Base-by-base conservation (phyloP, 2,888 invertebrate genomes). In the Apantesis nais region DNA sequence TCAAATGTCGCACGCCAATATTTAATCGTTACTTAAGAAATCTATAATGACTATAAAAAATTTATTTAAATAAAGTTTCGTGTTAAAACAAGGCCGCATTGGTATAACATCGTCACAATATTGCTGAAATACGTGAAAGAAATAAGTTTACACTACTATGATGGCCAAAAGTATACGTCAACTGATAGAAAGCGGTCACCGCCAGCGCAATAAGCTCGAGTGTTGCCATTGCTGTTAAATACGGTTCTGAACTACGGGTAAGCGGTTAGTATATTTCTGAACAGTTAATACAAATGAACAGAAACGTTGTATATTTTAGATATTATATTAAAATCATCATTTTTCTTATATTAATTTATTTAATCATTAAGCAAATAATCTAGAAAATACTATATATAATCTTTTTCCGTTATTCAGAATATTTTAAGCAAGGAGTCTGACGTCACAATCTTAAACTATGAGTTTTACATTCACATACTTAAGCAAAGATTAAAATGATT, bases 331-430 rank as follows among this genome's bases (percentile, higher is more conserved):
- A 41, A 68, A 62, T 12, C 31, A 37, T 34, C 52, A 25, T 74
- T 68, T 68, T 62, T 75, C 63, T 71, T 80, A 71, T 74, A 74
- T 5, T 44, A 44, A 44, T 19, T 44, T 44, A 5, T 12, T 44
- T 44, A 44, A 4, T 44, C 22, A 44, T 70, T 74, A 62, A 52
- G 62, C 55, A 67, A 71, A 71, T 66, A 73, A 65, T 67, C 39
- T 48, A 58, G n/a, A 52, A 66, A 63, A 52, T n/a, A 8, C 63
- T 71, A 63, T 19, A 63, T 68, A 66, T n/a, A n/a, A n/a, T n/a
- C n/a, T n/a, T n/a, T n/a, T n/a, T 71, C 29, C 52, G 22, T 64
- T 37, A 72, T 25, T 48, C 11, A 68, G 48, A 37, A n/a, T 22
- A 11, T 78, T 71, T 63, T 58, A 70, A 29, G 67, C 55, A 52